phyloP scores from a whole-genome alignment of 2,797 vertebrate species.

The Odontamblyopus rebecca region DNA sequence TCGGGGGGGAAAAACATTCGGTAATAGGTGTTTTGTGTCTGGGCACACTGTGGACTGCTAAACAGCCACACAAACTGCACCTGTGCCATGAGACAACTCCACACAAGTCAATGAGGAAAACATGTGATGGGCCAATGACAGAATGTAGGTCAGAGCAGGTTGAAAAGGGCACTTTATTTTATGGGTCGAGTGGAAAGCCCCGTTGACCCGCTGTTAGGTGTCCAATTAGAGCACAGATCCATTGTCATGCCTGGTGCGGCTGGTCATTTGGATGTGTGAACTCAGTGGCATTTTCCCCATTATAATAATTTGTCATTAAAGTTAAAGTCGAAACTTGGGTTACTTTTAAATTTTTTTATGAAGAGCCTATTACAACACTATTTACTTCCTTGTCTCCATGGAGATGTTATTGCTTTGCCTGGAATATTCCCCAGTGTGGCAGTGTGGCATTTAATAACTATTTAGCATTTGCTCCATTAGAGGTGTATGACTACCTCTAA shows the following conservation, averaged over 20 bases:
- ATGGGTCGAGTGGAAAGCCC: constrained; percentile 3
- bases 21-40: not conserved
- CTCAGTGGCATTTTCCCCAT: no score
- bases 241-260: not conserved
- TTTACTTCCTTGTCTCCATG: no score
- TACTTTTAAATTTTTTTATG: no score
- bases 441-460: no score
- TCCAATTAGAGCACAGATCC: not conserved
- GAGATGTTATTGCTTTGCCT: no score
- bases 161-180: constrained; percentile 1
- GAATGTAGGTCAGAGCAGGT: not conserved
- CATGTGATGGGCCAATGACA: constrained; percentile 4
- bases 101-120: not conserved
- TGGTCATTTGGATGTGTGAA: not conserved
- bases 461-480: no score
- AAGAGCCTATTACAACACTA: no score
- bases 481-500: no score
- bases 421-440: no score
- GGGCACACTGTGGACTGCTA: constrained; percentile 4
- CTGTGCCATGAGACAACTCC: not conserved
- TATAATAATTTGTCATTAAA: no score
- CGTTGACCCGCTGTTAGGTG: not conserved
- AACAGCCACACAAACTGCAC: constrained; percentile 2
- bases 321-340: no score
- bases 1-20: constrained; percentile 26